phyloP scores from a whole-genome alignment of 2,888 invertebrate genomes.

The Andrena camellia region DNA sequence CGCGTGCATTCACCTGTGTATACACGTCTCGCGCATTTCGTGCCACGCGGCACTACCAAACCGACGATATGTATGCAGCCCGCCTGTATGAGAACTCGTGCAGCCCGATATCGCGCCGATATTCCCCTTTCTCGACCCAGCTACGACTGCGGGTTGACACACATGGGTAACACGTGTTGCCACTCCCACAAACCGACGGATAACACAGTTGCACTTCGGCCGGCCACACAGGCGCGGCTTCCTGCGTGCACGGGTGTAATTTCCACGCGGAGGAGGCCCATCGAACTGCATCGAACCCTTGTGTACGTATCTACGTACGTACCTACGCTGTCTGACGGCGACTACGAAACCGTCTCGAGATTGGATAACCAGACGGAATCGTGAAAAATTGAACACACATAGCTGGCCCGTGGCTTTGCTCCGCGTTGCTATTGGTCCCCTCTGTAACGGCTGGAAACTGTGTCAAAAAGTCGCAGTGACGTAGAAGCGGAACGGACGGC shows the following conservation, averaged over 20 bases:
- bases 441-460: conserved; percentile 34
- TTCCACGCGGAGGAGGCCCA: conserved; percentile 9
- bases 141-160: conserved; percentile 72
- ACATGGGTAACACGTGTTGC: conserved; percentile 81
- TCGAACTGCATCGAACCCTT: conserved; percentile 34
- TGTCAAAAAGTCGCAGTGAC: conserved; percentile 40
- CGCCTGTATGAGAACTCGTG: conserved; percentile 76
- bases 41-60: conserved; percentile 79
- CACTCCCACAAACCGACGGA: conserved; percentile 61
- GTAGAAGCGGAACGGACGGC: conserved; percentile 14
- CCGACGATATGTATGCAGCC: conserved; percentile 82
- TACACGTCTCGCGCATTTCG: conserved; percentile 58
- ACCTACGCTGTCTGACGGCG: conserved; percentile 25
- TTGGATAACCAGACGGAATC: conserved; percentile 14
- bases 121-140: conserved; percentile 57
- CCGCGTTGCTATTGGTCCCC: conserved; percentile 16
- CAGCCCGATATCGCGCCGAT: conserved; percentile 76
- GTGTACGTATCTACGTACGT: too few relatives aligned
- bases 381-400: conserved; percentile 55
- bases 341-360: conserved; percentile 14
- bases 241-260: conserved; percentile 1
- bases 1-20: conserved; percentile 25
- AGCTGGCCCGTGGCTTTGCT: conserved; percentile 23
- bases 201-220: conserved; percentile 52
- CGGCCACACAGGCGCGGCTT: conserved; percentile 12